Percentiles rank a stretch among this genome's conserved stretches.
Conservation (phyloP, 2,113 vertebrate genomes). For the Felis chaus region DNA sequence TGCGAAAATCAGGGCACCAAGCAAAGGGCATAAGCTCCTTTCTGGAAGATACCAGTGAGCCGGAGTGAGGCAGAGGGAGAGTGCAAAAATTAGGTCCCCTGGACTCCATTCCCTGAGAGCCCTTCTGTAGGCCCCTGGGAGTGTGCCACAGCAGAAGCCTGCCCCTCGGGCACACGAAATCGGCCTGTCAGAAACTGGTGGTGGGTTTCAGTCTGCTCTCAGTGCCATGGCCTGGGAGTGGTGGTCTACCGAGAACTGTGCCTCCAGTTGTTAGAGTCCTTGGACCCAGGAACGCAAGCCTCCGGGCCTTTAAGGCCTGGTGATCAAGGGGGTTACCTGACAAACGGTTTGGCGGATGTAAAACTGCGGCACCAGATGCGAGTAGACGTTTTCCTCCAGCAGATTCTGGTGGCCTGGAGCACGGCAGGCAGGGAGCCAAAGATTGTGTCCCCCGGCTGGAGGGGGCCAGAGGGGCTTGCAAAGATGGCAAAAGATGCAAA, state of each 20-base stretch:
- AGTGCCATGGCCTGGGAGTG: neutral
- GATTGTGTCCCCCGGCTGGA: neutral
- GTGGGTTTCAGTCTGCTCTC: neutral
- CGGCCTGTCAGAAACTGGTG: neutral
- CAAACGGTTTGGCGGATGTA: no score
- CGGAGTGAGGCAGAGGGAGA: neutral
- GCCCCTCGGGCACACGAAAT: neutral
- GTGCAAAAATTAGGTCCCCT: neutral
- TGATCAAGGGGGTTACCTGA: neutral
- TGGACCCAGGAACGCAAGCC: neutral
- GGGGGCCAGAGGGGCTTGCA: neutral
- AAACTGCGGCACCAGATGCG: neutral
- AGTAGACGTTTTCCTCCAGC: neutral
- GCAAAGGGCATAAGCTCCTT: neutral
- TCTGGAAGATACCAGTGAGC: neutral
- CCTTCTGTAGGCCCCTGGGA: neutral
- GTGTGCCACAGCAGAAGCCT: neutral
- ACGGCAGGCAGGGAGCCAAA: neutral
- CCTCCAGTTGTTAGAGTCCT: no score
- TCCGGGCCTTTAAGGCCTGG: neutral
- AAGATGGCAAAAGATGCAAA: no score
- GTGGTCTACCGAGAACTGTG: neutral
- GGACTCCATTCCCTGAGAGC: neutral
- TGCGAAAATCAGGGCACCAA: neutral
- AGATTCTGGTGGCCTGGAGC: neutral